phyloP scores from a whole-genome alignment of 2,113 vertebrate species.

The Cygnus atratus region DNA sequence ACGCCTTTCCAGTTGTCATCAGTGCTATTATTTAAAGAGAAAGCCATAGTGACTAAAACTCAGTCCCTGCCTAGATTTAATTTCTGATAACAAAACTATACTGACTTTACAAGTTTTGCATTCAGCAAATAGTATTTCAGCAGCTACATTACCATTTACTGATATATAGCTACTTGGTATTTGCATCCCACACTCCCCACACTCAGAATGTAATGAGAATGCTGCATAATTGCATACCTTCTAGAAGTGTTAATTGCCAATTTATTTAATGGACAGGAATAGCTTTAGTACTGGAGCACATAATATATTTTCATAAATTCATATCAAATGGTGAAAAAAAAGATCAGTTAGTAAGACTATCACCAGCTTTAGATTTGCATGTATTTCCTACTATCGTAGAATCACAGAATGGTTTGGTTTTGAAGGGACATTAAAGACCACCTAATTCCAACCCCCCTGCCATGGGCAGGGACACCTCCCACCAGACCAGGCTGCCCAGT shows the following conservation, averaged over 20 bases:
- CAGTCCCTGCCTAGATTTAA: neutral
- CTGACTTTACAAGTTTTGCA: neutral
- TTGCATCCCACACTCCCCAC: neutral
- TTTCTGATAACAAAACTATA: neutral
- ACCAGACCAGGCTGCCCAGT: neutral
- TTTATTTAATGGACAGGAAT: neutral
- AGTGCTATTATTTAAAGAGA: neutral
- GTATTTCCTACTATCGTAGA: neutral
- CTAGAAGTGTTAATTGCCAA: neutral
- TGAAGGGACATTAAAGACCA: neutral
- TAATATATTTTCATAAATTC: neutral
- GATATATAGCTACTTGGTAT: neutral
- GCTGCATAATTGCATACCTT: neutral
- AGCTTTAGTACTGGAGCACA: neutral
- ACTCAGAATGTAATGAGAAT: neutral
- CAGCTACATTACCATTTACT: neutral
- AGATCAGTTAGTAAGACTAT: neutral
- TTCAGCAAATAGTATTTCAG: neutral
- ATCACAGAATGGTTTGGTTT: neutral
- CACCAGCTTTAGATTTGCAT: neutral
- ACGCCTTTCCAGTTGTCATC: neutral
- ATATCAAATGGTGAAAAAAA: neutral
- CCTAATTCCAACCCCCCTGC: neutral
- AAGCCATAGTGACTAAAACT: neutral
- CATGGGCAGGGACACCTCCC: neutral